These are phyloP conservation scores for Drosophila tripunctata DNA, from an alignment of 2,888 invertebrate genomes.

Conservation along the genomic window DNA sequence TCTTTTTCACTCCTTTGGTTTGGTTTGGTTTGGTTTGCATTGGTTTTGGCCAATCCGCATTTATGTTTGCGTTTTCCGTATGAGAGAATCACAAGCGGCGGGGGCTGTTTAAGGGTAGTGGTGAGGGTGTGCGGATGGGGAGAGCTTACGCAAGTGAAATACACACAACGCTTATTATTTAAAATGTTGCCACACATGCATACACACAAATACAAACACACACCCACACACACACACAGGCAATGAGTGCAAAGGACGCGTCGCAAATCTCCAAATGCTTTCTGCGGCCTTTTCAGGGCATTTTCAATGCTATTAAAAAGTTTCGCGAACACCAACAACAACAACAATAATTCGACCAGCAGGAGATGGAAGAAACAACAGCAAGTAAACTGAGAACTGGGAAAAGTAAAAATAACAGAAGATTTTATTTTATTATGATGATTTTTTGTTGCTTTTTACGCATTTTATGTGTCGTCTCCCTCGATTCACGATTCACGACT, in stretches of 20 bases:
- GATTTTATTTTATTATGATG: slow-evolving; percentile 68
- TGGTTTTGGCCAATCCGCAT: slow-evolving; percentile 22
- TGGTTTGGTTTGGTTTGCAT: slow-evolving; percentile 11
- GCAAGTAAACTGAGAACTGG: slow-evolving; percentile 3
- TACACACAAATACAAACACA: slow-evolving; percentile 13
- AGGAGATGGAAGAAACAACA: background rate
- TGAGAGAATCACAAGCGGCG: background rate
- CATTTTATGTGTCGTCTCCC: slow-evolving; percentile 57
- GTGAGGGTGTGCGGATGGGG: background rate
- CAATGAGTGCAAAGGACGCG: slow-evolving; percentile 25
- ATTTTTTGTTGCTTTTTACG: slow-evolving; percentile 55
- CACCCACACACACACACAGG: slow-evolving; percentile 7
- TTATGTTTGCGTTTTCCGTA: slow-evolving; percentile 29
- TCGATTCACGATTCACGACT: background rate
- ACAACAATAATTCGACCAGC: slow-evolving; percentile 8
- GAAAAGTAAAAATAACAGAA: slow-evolving; percentile 29
- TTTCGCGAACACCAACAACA: slow-evolving; percentile 47
- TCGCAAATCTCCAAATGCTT: slow-evolving; percentile 68
- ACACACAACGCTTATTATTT: slow-evolving; percentile 60
- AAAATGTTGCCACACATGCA: slow-evolving; percentile 41
- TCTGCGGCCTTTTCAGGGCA: slow-evolving; percentile 49
- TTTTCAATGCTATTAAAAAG: slow-evolving; percentile 76
- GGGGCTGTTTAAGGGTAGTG: too few species aligned
- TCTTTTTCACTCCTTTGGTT: slow-evolving; percentile 30
- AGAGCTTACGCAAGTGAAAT: slow-evolving; percentile 37